phyloP scores from a whole-genome alignment of 2,888 invertebrate species.

The Osmoderma eremita region DNA sequence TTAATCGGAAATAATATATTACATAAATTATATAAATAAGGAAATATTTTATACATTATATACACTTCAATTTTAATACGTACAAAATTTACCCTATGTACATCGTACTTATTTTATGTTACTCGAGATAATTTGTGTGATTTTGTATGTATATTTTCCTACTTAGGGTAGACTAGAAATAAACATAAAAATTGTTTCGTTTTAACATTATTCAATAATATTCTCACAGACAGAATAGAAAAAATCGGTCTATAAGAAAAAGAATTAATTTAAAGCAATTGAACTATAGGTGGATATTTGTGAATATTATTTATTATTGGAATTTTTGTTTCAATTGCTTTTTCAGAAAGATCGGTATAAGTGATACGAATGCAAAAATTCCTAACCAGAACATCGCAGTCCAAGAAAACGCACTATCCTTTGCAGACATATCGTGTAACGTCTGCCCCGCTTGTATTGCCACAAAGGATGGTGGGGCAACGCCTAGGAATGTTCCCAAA shows the following conservation, averaged over 20 bases:
- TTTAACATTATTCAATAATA: background rate
- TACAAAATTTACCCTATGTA: constrained; percentile 25
- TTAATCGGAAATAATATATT: background rate
- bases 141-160: constrained; percentile 5
- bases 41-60: constrained; percentile 30
- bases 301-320: constrained; percentile 65
- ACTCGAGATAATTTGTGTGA: background rate
- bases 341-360: constrained; percentile 89
- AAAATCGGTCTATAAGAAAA: constrained; percentile 19
- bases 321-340: constrained; percentile 81
- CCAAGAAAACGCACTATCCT: constrained; percentile 88
- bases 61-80: constrained; percentile 14
- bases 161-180: constrained; percentile 20
- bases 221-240: background rate
- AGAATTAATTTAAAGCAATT: constrained; percentile 49
- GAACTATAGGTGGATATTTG: constrained; percentile 9
- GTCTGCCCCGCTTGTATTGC: constrained; percentile 98
- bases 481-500: constrained; percentile 95
- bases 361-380: constrained; percentile 82
- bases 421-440: constrained; percentile 89
- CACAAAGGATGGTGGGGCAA: constrained; percentile 96
- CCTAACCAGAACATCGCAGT: constrained; percentile 82
- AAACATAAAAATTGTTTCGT: background rate
- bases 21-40: constrained; percentile 30
- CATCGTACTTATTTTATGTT: background rate